Evolutionary conservation across 2,888 invertebrate genomes (phyloP).

Genomic region (Ochropleura leucogaster): DNA sequence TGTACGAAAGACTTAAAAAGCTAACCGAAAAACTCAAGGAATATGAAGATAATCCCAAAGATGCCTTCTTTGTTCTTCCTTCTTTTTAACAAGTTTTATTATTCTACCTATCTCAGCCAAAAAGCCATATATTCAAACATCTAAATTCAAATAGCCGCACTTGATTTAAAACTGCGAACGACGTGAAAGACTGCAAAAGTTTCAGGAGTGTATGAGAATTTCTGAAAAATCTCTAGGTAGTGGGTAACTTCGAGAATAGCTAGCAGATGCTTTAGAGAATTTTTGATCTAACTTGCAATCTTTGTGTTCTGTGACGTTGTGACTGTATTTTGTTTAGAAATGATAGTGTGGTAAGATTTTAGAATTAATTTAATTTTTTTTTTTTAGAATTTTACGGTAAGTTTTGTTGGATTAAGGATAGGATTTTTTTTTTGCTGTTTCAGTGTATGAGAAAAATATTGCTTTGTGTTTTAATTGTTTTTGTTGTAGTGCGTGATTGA

Average conservation of each 20-base stretch:
- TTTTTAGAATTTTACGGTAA: not conserved
- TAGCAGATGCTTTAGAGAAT: slow-evolving; percentile 29
- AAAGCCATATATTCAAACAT: slow-evolving; percentile 23
- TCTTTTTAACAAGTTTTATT: not conserved
- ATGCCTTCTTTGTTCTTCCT: not conserved
- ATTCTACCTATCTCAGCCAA: not conserved
- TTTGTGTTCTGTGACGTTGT: slow-evolving; percentile 30
- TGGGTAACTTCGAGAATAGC: slow-evolving; percentile 55
- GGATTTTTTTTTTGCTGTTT: not conserved
- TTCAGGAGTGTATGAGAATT: slow-evolving; percentile 49
- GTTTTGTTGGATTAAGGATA: not conserved
- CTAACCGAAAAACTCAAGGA: not conserved
- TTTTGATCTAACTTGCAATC: slow-evolving; percentile 38
- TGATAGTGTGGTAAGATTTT: not conserved
- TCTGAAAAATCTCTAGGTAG: slow-evolving; percentile 54
- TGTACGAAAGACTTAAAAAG: not conserved
- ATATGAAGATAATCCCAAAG: not conserved
- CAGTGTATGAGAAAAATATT: too few species aligned
- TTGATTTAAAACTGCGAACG: slow-evolving; percentile 46
- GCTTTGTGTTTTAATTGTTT: not conserved
- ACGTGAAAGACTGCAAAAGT: slow-evolving; percentile 48
- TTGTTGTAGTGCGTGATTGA: not conserved
- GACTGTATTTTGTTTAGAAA: slow-evolving; percentile 24
- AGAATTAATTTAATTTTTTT: too few species aligned
- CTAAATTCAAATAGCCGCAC: slow-evolving; percentile 46